These are phyloP conservation scores for Larimichthys polyactis DNA, from an alignment of 2,113 vertebrate species.

Conservation along the genomic window DNA sequence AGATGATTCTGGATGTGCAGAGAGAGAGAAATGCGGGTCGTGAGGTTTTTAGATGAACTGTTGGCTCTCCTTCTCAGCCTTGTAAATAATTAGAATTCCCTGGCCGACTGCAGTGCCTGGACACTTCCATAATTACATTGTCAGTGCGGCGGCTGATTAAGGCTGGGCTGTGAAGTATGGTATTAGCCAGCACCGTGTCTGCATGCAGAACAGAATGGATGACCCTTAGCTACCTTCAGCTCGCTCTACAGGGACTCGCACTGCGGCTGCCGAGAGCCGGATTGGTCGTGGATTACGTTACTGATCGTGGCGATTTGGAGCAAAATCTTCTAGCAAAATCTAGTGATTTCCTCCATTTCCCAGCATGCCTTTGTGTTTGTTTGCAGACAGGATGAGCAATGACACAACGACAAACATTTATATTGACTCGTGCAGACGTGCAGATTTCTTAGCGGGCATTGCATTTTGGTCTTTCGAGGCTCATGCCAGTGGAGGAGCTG, in stretches of 20 bases:
- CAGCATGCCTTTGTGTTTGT: not conserved
- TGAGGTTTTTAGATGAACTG: slow-evolving; percentile 54
- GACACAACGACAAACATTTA: not conserved
- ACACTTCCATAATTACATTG: slow-evolving; percentile 86
- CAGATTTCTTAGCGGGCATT: not conserved
- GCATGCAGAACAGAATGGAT: slow-evolving; percentile 66
- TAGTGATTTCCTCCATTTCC: not conserved
- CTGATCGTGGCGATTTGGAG: not conserved
- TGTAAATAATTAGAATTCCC: slow-evolving; percentile 83
- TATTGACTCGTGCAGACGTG: no score
- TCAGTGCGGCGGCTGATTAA: slow-evolving; percentile 81
- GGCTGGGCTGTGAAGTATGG: slow-evolving; percentile 79
- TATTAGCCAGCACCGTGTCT: slow-evolving; percentile 68
- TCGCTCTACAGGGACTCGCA: slow-evolving; percentile 16
- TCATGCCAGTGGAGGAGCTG: not conserved
- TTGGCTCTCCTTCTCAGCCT: slow-evolving; percentile 52
- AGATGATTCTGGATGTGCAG: slow-evolving; percentile 40
- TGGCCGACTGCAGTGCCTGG: slow-evolving; percentile 69
- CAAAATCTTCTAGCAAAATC: no score
- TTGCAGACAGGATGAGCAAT: not conserved
- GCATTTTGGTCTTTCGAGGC: slow-evolving; percentile 1
- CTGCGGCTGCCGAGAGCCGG: not conserved
- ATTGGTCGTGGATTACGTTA: slow-evolving; percentile 7
- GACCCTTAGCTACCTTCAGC: slow-evolving; percentile 54
- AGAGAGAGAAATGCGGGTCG: slow-evolving; percentile 17